Percentiles rank a stretch among this genome's conserved stretches.
phyloP scores from a whole-genome alignment of 2,888 invertebrate genomes.

The Noctua janthina region DNA sequence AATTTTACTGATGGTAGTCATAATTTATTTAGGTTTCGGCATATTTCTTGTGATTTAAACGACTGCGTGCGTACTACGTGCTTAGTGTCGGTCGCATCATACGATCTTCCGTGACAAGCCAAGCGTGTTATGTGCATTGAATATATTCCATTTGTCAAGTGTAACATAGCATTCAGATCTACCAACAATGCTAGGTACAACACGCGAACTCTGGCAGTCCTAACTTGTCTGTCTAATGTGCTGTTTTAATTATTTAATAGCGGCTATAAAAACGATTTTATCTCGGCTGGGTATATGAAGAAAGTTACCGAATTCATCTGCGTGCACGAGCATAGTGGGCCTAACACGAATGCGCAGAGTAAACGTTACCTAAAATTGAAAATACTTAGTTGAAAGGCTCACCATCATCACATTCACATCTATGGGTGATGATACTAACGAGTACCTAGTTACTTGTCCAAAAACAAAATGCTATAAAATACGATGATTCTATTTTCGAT shows the following conservation, averaged over 20 bases:
- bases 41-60: slow-evolving; percentile 14
- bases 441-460: background rate
- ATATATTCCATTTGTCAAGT: slow-evolving; percentile 34
- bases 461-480: background rate
- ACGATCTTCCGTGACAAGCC: slow-evolving; percentile 27
- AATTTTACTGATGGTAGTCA: slow-evolving; percentile 10
- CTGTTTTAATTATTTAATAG: slow-evolving; percentile 7
- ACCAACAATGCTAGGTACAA: background rate
- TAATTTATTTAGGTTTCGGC: slow-evolving; percentile 30
- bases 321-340: slow-evolving; percentile 5
- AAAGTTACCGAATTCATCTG: slow-evolving; percentile 25
- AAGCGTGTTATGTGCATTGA: slow-evolving; percentile 24
- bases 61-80: slow-evolving; percentile 8
- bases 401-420: background rate
- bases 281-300: background rate
- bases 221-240: background rate
- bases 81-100: background rate
- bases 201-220: slow-evolving; percentile 19
- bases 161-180: slow-evolving; percentile 15
- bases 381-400: background rate
- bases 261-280: slow-evolving; percentile 1
- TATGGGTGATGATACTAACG: background rate
- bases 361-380: background rate
- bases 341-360: background rate
- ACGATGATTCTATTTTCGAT: background rate